A percentile compares a stretch with the other conserved stretches of the same genome.
phyloP scores from a whole-genome alignment of 1,140 invertebrate genomes.

The Drosophila chauvacae region DNA sequence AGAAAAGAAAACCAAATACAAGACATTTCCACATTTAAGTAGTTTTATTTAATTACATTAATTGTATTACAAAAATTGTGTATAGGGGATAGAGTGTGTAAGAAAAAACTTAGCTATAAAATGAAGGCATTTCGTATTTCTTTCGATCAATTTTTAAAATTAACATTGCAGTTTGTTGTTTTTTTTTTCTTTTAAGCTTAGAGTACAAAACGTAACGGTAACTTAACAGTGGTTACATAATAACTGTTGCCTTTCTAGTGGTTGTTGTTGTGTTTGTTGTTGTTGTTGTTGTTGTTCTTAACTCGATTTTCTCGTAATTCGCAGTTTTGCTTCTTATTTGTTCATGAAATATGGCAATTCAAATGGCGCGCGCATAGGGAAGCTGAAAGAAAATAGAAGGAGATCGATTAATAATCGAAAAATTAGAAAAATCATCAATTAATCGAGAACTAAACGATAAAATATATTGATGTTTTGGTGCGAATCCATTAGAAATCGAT shows the following conservation, averaged over 20 bases:
- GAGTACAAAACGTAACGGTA: constrained; percentile 77
- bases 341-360: constrained; percentile 74
- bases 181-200: constrained; percentile 51
- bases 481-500: no score
- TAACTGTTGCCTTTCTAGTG: constrained; percentile 59
- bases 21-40: constrained; percentile 59
- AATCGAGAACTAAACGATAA: not conserved
- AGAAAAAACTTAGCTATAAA: constrained; percentile 63
- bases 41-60: constrained; percentile 79
- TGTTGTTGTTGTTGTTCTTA: constrained; percentile 9
- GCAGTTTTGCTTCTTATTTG: constrained; percentile 59
- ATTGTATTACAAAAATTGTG: constrained; percentile 68
- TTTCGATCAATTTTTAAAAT: constrained; percentile 65
- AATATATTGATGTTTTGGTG: no score
- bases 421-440: not conserved
- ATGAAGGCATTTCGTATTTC: constrained; percentile 51
- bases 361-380: constrained; percentile 32
- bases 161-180: constrained; percentile 64
- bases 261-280: constrained; percentile 16
- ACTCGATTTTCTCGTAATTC: constrained; percentile 25
- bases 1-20: constrained; percentile 12
- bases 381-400: not conserved
- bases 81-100: constrained; percentile 43
- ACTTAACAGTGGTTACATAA: constrained; percentile 75
- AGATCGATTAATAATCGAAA: not conserved